Conservation (phyloP, 2,113 vertebrate genomes). For the Festucalex cinctus region DNA sequence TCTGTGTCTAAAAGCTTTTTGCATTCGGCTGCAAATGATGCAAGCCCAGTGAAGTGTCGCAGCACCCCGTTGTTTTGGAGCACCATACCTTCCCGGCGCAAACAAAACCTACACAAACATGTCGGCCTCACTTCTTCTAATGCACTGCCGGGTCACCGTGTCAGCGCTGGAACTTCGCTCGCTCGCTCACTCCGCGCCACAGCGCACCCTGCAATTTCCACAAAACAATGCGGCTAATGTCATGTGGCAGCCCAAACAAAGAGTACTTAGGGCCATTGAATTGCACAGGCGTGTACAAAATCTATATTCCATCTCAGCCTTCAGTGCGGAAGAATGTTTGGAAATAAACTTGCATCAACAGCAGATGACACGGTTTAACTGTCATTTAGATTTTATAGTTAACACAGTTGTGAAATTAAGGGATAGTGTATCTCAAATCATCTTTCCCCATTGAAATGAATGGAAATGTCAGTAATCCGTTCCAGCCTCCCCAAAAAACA, state of each 20-base stretch:
- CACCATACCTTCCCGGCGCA: slow-evolving; percentile 66
- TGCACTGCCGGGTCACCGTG: slow-evolving; percentile 66
- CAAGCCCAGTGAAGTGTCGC: slow-evolving; percentile 76
- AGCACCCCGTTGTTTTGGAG: slow-evolving; percentile 71
- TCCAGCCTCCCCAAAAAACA: background rate
- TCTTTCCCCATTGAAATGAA: background rate
- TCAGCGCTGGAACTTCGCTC: slow-evolving; percentile 60
- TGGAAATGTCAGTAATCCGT: background rate
- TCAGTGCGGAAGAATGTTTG: background rate
- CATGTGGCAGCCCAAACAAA: slow-evolving; percentile 59
- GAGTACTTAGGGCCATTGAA: slow-evolving; percentile 56
- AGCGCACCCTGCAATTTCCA: slow-evolving; percentile 55
- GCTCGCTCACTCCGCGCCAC: slow-evolving; percentile 34
- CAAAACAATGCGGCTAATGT: slow-evolving; percentile 53
- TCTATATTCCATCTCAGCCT: slow-evolving; percentile 58
- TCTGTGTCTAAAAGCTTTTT: slow-evolving; percentile 82
- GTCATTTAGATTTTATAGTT: background rate
- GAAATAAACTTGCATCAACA: background rate
- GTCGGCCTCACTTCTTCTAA: slow-evolving; percentile 69
- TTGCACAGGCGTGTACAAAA: slow-evolving; percentile 51
- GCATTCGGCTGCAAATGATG: slow-evolving; percentile 75
- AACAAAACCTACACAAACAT: slow-evolving; percentile 72
- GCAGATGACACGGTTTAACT: background rate
- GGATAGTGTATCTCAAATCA: background rate
- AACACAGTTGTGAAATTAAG: too few species aligned